Evolutionary conservation across 35 echinoderm and acorn worm genomes (phyloP).

Genomic region (Acanthaster planci): DNA sequence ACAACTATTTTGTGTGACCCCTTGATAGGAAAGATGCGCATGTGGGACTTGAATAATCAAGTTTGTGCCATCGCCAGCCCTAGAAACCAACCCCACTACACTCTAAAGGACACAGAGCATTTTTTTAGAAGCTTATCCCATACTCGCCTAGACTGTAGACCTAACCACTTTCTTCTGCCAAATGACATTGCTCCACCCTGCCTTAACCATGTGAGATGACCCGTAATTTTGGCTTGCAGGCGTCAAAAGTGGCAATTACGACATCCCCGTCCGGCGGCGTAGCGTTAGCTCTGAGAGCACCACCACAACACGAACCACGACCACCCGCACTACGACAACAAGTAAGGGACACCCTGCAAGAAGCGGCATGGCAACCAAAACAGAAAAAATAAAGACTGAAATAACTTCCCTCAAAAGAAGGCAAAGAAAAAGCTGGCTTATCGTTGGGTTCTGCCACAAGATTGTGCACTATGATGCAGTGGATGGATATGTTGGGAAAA

Average conservation of each 20-base stretch:
- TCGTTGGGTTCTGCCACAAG: no score
- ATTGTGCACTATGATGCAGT: no score
- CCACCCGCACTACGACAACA: slow-evolving; percentile 96
- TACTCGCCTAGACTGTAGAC: slow-evolving; percentile 24
- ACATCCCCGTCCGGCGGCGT: slow-evolving; percentile 88
- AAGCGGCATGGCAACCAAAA: slow-evolving; percentile 39
- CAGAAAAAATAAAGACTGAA: neutral
- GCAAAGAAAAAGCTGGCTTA: no score
- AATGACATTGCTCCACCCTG: neutral
- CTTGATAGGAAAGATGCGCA: no score
- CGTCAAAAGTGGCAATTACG: slow-evolving; percentile 89
- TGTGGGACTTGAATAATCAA: no score
- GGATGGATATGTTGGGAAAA: no score
- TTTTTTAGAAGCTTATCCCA: slow-evolving; percentile 24
- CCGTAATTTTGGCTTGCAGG: slow-evolving; percentile 57
- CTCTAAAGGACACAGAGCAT: neutral
- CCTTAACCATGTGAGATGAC: slow-evolving; percentile 19
- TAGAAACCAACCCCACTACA: no score
- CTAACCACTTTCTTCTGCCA: slow-evolving; percentile 4
- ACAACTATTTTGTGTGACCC: no score
- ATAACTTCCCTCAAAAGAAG: no score
- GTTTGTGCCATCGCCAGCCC: no score
- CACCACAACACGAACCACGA: slow-evolving; percentile 90
- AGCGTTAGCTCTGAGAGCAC: slow-evolving; percentile 93
- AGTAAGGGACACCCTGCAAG: slow-evolving; percentile 58